These are phyloP conservation scores for Chelon auratus DNA, from an alignment of 2,797 vertebrate genomes.

Conservation along the genomic window DNA sequence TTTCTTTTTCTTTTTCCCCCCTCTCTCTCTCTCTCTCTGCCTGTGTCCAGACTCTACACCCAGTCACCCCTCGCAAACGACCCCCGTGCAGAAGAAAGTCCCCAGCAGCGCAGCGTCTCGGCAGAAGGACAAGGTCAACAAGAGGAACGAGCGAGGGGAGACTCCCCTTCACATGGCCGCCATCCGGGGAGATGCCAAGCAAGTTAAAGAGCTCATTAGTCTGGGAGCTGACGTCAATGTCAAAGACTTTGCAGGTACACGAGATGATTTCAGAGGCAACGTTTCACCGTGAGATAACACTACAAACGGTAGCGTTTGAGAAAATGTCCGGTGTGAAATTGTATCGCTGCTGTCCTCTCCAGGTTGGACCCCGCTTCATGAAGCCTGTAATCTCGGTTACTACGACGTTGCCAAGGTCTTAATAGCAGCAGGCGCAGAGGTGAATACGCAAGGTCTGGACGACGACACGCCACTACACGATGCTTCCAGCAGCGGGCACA, in stretches of 20 bases:
- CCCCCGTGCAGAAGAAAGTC: conserved; percentile 94
- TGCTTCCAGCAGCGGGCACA: conserved; percentile 97
- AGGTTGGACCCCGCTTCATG: conserved; percentile 99
- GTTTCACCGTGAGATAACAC: conserved; percentile 10
- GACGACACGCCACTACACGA: conserved; percentile 98
- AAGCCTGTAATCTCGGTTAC: conserved; percentile 98
- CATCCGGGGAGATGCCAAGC: conserved; percentile 96
- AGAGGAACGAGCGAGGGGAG: conserved; percentile 98
- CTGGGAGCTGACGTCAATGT: conserved; percentile 98
- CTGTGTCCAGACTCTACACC: conserved; percentile 90
- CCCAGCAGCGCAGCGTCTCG: conserved; percentile 91
- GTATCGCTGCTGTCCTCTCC: not conserved
- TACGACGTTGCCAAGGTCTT: conserved; percentile 98
- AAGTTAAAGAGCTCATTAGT: conserved; percentile 97
- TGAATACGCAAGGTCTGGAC: conserved; percentile 98
- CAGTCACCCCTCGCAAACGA: conserved; percentile 93
- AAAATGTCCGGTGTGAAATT: too few species aligned
- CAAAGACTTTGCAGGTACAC: conserved; percentile 98
- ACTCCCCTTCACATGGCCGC: conserved; percentile 98
- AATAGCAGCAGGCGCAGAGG: conserved; percentile 96
- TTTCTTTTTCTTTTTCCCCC: not conserved
- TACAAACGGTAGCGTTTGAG: not conserved
- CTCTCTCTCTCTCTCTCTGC: conserved; percentile 1
- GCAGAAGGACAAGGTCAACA: conserved; percentile 99
- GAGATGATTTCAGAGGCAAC: conserved; percentile 1